Percentiles rank a stretch among this genome's conserved stretches.
phyloP scores from a whole-genome alignment of 2,888 invertebrate species.

The Clepsis dumicolana region DNA sequence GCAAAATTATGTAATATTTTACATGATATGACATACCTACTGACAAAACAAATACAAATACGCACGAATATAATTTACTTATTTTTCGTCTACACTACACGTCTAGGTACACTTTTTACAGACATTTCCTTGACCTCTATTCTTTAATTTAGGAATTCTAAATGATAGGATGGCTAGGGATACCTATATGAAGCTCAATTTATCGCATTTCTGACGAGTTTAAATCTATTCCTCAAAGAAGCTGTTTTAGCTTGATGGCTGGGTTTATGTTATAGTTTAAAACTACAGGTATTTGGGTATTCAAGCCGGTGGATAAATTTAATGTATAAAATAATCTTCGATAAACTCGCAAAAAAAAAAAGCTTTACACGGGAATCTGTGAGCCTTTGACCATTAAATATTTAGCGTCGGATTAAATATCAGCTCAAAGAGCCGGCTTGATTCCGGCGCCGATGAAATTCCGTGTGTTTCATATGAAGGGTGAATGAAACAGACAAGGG shows the following conservation, averaged over 20 bases:
- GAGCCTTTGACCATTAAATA: neutral
- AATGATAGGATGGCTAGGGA: neutral
- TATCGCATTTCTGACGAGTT: neutral
- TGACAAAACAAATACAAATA: neutral
- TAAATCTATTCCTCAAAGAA: neutral
- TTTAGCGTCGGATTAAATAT: neutral
- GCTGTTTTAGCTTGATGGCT: neutral
- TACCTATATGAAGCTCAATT: neutral
- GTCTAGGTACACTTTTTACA: neutral
- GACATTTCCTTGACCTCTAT: neutral
- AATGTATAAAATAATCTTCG: neutral
- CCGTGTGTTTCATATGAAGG: slow-evolving; percentile 8
- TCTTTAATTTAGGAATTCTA: too few species aligned
- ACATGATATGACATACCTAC: neutral
- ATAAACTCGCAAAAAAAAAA: neutral
- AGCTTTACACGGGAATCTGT: neutral
- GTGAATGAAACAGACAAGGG: slow-evolving; percentile 1
- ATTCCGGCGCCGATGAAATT: slow-evolving; percentile 6
- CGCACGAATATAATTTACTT: too few species aligned
- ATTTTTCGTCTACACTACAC: too few species aligned
- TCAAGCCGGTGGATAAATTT: neutral
- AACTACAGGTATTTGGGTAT: neutral
- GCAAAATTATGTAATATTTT: neutral
- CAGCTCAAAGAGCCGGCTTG: slow-evolving; percentile 3
- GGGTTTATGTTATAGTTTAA: neutral